These are phyloP conservation scores for Apodemia zela DNA, from an alignment of 2,888 invertebrate genomes.

Conservation along the genomic window DNA sequence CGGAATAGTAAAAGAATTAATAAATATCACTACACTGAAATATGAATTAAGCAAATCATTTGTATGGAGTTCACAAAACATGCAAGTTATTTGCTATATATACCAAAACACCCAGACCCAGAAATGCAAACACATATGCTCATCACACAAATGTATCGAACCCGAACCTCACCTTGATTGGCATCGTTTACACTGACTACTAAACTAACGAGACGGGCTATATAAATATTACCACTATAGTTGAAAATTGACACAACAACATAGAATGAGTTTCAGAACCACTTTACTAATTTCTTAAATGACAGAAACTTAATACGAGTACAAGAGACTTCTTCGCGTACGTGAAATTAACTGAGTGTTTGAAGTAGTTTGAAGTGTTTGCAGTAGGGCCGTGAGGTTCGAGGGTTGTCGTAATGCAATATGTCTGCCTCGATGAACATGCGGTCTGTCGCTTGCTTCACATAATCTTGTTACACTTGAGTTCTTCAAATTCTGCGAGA, in stretches of 20 bases:
- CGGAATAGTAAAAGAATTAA: no score
- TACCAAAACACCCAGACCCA: no score
- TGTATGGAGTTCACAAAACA: no score
- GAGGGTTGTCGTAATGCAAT: slow-evolving; percentile 33
- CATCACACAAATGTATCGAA: no score
- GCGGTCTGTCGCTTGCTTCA: slow-evolving; percentile 31
- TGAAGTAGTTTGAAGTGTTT: slow-evolving; percentile 32
- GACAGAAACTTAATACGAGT: slow-evolving; percentile 14
- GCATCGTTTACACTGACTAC: no score
- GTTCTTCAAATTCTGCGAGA: slow-evolving; percentile 24
- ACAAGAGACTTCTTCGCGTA: slow-evolving; percentile 16
- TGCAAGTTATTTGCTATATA: no score
- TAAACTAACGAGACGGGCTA: neutral
- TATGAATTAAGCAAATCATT: no score
- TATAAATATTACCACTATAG: slow-evolving; percentile 1
- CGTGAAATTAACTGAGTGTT: slow-evolving; percentile 32
- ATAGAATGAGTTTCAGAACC: slow-evolving; percentile 40
- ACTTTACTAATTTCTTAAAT: slow-evolving; percentile 42
- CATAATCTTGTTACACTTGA: slow-evolving; percentile 31
- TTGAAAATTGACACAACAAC: slow-evolving; percentile 28
- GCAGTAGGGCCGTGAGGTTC: slow-evolving; percentile 24
- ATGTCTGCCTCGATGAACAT: slow-evolving; percentile 33
- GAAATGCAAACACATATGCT: no score
- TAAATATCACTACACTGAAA: no score
- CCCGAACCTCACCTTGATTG: no score